These are phyloP conservation scores for Noctua janthina DNA, from an alignment of 2,888 invertebrate species.

Conservation along the genomic window DNA sequence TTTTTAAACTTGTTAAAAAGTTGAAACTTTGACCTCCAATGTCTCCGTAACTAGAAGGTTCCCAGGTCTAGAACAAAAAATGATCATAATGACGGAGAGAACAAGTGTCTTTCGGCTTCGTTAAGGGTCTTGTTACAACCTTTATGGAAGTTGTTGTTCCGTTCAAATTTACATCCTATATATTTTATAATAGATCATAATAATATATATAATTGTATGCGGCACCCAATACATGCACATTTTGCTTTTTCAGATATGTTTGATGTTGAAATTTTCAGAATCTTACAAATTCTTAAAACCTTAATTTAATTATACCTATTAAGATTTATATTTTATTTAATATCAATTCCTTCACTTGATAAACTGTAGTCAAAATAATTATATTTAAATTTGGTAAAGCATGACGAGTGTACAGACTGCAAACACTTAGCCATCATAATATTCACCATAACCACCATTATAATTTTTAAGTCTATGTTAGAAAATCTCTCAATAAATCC, in stretches of 20 bases:
- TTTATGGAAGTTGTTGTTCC: conserved; percentile 10
- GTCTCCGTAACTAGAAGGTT: no score
- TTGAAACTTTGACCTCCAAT: no score
- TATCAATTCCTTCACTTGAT: conserved; percentile 84
- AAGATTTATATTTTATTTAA: conserved; percentile 65
- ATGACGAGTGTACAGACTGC: conserved; percentile 36
- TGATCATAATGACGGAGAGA: no score
- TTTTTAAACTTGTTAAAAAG: no score
- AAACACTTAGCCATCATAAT: conserved; percentile 43
- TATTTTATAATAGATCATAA: conserved; percentile 37
- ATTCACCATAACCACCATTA: conserved; percentile 42
- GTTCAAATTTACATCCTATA: conserved; percentile 28
- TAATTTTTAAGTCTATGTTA: conserved; percentile 3
- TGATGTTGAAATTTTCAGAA: conserved; percentile 55
- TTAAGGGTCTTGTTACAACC: no score
- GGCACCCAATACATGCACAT: conserved; percentile 42
- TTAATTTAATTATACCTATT: conserved; percentile 59
- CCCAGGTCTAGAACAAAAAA: no score
- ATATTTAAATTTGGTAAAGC: conserved; percentile 50
- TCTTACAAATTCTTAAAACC: conserved; percentile 52
- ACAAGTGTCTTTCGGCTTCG: no score
- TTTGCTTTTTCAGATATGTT: conserved; percentile 65
- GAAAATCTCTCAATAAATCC: conserved; percentile 19
- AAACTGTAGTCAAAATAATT: conserved; percentile 65
- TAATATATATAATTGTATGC: conserved; percentile 37